Conservation (phyloP, 1,140 invertebrate genomes). For the Drosophila watanabei region DNA sequence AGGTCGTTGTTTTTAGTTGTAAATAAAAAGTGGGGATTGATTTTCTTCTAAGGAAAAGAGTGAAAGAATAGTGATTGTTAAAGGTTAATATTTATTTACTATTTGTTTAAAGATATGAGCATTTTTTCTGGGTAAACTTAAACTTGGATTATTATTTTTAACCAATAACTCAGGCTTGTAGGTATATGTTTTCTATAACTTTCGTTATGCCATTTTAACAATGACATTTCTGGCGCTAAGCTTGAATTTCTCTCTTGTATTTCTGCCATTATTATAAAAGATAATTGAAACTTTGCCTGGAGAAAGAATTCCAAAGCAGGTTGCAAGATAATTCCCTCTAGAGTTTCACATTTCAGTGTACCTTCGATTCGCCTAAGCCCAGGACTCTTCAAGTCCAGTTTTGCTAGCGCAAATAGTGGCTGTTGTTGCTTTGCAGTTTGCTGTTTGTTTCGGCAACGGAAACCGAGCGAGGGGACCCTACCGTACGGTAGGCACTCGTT, state of each 20-base stretch:
- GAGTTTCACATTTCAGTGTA: constrained; percentile 5
- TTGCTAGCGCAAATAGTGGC: constrained; percentile 4
- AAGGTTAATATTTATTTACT: too few relatives aligned
- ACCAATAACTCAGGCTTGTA: too few relatives aligned
- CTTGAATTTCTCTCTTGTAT: background rate
- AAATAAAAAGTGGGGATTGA: background rate
- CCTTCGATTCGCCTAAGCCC: constrained; percentile 13
- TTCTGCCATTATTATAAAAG: too few relatives aligned
- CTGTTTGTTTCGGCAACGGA: constrained; percentile 18
- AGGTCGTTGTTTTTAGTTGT: background rate
- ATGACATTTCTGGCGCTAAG: background rate
- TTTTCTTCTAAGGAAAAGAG: too few relatives aligned
- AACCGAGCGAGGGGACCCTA: constrained; percentile 18
- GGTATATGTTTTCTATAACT: background rate
- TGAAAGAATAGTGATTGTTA: too few relatives aligned
- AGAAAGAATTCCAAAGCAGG: too few relatives aligned
- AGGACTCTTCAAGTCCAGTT: background rate
- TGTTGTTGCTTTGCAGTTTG: constrained; percentile 1
- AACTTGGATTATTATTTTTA: background rate
- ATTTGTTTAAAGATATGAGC: background rate
- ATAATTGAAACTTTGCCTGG: background rate
- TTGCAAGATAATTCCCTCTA: background rate
- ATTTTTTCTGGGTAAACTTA: background rate
- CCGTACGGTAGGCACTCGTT: constrained; percentile 41
- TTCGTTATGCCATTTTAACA: background rate